These are phyloP conservation scores for Panopea generosa DNA, from an alignment of 2,888 invertebrate genomes.

Conservation along the genomic window DNA sequence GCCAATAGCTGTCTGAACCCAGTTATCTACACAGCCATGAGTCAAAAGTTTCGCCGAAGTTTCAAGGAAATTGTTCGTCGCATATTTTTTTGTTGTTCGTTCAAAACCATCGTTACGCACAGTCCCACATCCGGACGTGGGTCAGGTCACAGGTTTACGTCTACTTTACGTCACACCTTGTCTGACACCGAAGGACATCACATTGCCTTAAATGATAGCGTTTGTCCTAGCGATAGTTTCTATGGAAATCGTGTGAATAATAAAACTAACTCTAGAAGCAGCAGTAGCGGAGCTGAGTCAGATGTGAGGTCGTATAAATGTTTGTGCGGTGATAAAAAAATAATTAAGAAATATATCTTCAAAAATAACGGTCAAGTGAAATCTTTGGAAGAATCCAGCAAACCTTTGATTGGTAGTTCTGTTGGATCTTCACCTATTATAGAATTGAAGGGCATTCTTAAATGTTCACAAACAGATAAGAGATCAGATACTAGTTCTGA, in stretches of 20 bases:
- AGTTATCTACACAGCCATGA: slow-evolving; percentile 86
- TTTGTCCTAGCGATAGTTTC: slow-evolving; percentile 23
- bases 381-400: background rate
- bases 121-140: background rate
- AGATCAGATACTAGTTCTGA: background rate
- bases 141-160: slow-evolving; percentile 41
- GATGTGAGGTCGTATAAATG: slow-evolving; percentile 20
- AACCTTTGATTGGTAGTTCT: slow-evolving; percentile 6
- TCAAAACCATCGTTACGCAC: background rate
- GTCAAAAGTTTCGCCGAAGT: slow-evolving; percentile 84
- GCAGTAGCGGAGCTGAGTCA: slow-evolving; percentile 33
- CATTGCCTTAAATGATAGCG: slow-evolving; percentile 38
- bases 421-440: slow-evolving; percentile 6
- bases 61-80: slow-evolving; percentile 75
- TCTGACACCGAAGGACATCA: slow-evolving; percentile 54
- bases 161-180: slow-evolving; percentile 48
- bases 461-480: background rate
- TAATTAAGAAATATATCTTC: slow-evolving; percentile 46
- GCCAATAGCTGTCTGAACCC: slow-evolving; percentile 86
- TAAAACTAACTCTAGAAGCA: slow-evolving; percentile 34
- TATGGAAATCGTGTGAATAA: background rate
- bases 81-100: slow-evolving; percentile 60
- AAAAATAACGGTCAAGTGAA: slow-evolving; percentile 14
- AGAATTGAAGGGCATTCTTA: slow-evolving; percentile 28
- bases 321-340: slow-evolving; percentile 9